These are phyloP conservation scores for Amphiduros pacificus DNA, from an alignment of 2,888 invertebrate genomes.

Conservation along the genomic window DNA sequence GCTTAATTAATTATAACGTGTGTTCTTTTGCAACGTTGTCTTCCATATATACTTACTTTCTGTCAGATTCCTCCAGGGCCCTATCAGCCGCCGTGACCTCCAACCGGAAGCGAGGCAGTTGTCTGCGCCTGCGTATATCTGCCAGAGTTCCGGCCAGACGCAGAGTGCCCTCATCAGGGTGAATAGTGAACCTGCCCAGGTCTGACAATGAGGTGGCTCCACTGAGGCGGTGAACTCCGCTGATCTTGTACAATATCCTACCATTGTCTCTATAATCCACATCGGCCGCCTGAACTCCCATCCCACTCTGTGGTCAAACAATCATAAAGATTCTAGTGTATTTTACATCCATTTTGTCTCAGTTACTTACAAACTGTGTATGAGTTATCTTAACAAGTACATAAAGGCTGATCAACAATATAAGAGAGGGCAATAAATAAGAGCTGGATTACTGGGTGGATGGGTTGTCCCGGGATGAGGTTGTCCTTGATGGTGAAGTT, in stretches of 20 bases:
- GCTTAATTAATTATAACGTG: too few relatives aligned
- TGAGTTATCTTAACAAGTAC: too few relatives aligned
- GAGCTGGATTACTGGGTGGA: slow-evolving; percentile 22
- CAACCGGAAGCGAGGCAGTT: slow-evolving; percentile 25
- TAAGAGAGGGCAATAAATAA: neutral
- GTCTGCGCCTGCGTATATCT: slow-evolving; percentile 26
- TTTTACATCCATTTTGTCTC: too few relatives aligned
- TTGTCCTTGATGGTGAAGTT: slow-evolving; percentile 28
- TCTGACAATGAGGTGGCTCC: slow-evolving; percentile 24
- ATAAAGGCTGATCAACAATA: too few relatives aligned
- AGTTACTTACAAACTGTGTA: too few relatives aligned
- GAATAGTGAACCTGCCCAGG: slow-evolving; percentile 27
- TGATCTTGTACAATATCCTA: slow-evolving; percentile 24
- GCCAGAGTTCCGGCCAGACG: slow-evolving; percentile 22
- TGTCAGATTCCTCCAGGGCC: slow-evolving; percentile 5
- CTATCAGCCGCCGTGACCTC: slow-evolving; percentile 29
- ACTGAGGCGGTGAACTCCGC: slow-evolving; percentile 5
- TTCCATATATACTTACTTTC: slow-evolving; percentile 11
- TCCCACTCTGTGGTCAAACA: too few relatives aligned
- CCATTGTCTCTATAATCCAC: slow-evolving; percentile 30
- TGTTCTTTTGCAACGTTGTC: too few relatives aligned
- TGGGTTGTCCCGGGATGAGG: slow-evolving; percentile 15
- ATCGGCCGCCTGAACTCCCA: too few relatives aligned
- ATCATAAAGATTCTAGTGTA: too few relatives aligned
- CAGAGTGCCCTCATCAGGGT: slow-evolving; percentile 22